These are phyloP conservation scores for Enteromius paludinosus DNA, from an alignment of 2,797 vertebrate species.

Conservation along the genomic window DNA sequence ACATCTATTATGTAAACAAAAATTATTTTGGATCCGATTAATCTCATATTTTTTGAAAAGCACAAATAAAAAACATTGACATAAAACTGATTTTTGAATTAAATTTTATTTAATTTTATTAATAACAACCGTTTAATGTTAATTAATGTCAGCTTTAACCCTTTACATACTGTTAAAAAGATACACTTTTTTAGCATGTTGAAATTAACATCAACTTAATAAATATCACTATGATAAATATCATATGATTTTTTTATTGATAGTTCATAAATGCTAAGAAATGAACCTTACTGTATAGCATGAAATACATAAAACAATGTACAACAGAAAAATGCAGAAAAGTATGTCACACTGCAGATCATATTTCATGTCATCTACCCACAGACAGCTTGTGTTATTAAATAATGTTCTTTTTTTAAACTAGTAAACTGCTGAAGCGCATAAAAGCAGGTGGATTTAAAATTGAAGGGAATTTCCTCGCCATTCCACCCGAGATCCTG, in stretches of 20 bases:
- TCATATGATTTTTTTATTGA: too few species aligned
- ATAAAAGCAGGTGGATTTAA: constrained; percentile 5
- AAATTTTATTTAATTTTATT: neutral
- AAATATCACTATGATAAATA: too few species aligned
- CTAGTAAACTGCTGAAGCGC: neutral
- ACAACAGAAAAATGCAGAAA: neutral
- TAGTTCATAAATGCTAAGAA: neutral
- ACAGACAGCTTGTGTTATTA: neutral
- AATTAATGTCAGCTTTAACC: neutral
- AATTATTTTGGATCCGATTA: too few species aligned
- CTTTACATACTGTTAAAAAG: neutral
- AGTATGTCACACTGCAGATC: neutral
- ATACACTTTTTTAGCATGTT: neutral
- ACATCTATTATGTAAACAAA: too few species aligned
- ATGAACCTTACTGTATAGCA: neutral
- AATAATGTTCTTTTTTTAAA: neutral
- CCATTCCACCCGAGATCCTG: neutral
- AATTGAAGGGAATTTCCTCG: neutral
- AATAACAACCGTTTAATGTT: neutral
- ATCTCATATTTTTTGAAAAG: neutral
- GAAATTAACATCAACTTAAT: neutral
- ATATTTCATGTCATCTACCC: neutral
- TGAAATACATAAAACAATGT: neutral
- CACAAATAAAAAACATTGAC: neutral
- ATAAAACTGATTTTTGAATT: neutral